Evolutionary conservation across 2,113 vertebrate genomes (phyloP).

Genomic region (Myrmophylax atrothorax): DNA sequence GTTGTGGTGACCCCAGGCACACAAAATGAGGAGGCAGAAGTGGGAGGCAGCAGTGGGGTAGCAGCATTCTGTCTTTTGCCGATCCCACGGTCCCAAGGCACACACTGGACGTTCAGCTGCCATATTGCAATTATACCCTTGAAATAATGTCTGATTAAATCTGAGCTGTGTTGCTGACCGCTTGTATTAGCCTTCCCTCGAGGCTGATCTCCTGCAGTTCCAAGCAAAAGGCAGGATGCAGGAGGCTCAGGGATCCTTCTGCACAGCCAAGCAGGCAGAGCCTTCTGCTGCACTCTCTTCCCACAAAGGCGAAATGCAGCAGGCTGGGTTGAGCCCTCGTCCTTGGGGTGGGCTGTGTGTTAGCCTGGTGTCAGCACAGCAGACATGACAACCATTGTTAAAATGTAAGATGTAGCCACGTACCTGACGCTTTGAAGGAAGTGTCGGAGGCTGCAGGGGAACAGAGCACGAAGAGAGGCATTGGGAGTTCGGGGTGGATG

Average conservation of each 20-base stretch:
- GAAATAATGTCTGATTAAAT: not conserved
- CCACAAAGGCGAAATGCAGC: not conserved
- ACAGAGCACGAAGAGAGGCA: not conserved
- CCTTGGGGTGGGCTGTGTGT: not conserved
- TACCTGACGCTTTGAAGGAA: not conserved
- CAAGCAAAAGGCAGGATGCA: not conserved
- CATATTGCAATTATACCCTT: not conserved
- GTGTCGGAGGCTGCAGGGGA: rapidly evolving
- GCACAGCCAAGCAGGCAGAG: rapidly evolving
- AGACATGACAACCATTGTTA: not conserved
- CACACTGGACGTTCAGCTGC: not conserved
- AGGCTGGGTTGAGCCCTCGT: not conserved
- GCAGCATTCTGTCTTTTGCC: not conserved
- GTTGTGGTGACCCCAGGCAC: not conserved
- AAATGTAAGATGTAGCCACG: not conserved
- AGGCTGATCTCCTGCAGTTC: not conserved
- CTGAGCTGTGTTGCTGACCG: rapidly evolving
- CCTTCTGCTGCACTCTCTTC: not conserved
- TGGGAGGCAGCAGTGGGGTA: not conserved
- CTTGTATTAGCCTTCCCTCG: not conserved
- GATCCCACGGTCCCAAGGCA: not conserved
- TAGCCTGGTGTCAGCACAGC: not conserved
- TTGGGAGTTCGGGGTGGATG: not conserved
- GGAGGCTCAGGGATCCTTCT: rapidly evolving
- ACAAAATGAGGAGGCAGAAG: not conserved